Evolutionary conservation across 2,113 vertebrate genomes (phyloP), one percentile per base, ranked within the genome.

Genomic region (Marcusenius ussheri): DNA sequence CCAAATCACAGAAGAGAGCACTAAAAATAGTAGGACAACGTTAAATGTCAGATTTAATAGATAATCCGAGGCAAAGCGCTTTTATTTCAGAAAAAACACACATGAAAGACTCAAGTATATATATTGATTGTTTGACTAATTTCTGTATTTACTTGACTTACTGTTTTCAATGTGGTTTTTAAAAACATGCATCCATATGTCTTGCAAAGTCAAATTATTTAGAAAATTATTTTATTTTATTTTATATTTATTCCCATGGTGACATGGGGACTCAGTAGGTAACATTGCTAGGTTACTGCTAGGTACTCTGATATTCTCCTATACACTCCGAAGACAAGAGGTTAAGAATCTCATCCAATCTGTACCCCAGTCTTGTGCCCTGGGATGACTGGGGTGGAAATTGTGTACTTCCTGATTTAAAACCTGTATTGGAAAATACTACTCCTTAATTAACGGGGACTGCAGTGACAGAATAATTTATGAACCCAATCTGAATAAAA

Each of bases 1-100:
- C 94, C 94, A 95, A 93, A 96, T 96, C 96, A 95, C 96, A 92
- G 51, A 89, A 91, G 90, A 92, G 93, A 77, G 89, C 87, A 83
- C 91, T 92, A 94, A 93, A 94, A 92, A 94, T 94, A 94, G 90
- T 93, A 92, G 89, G 53, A 15, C 90, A n/a, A 49, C 89, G 88
- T 92, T 89, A 92, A 92, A 93, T 93, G 92, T 91, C 91, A 93
- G 88, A 58, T 89, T 42, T 83, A 88, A 91, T 90, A 90, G 83
- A 92, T 90, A 90, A 92, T 91, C 51, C 49, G 49, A 91, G 51
- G 89, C 27, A 89, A 89, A 66, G 62, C 80, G 74, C 90, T 85
- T 87, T 35, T 89, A 90, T 74, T 90, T 88, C 1, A 91, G 83
- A 85, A 56, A 83, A 87, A 53, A 31, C 27, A 51, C 42, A 31